phyloP scores from a whole-genome alignment of 2,888 invertebrate species.

The Helicoverpa assulta region DNA sequence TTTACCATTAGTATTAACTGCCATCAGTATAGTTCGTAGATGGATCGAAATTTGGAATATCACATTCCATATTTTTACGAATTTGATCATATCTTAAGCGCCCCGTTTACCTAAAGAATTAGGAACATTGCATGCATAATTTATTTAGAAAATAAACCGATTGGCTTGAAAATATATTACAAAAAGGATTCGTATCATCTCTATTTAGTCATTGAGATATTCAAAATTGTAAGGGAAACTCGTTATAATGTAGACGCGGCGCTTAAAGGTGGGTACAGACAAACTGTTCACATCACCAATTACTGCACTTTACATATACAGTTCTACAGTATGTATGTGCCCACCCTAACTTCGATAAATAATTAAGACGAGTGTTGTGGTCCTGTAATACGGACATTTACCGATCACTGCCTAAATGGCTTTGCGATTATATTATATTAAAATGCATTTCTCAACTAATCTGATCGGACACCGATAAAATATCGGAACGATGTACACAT shows the following conservation, averaged over 20 bases:
- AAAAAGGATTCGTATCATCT: neutral
- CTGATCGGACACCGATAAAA: neutral
- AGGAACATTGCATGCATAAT: no score
- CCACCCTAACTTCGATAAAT: slow-evolving; percentile 31
- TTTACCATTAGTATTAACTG: slow-evolving; percentile 51
- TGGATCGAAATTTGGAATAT: slow-evolving; percentile 48
- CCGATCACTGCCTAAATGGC: slow-evolving; percentile 61
- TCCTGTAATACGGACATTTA: slow-evolving; percentile 42
- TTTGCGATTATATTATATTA: slow-evolving; percentile 39
- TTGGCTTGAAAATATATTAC: neutral
- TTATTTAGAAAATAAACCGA: no score
- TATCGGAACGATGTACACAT: neutral
- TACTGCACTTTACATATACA: neutral
- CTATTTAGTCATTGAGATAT: neutral
- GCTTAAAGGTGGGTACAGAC: slow-evolving; percentile 18
- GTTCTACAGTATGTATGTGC: slow-evolving; percentile 13
- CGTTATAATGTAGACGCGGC: slow-evolving; percentile 18
- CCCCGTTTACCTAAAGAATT: neutral
- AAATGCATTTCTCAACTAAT: neutral
- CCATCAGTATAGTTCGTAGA: slow-evolving; percentile 41
- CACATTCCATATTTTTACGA: slow-evolving; percentile 58
- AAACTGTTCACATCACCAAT: slow-evolving; percentile 4
- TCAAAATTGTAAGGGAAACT: no score
- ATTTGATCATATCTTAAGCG: slow-evolving; percentile 43
- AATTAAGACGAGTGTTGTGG: slow-evolving; percentile 47